Percentiles rank a stretch among this genome's conserved stretches.
Evolutionary conservation across 2,113 vertebrate species (phyloP).

Genomic region (Pseudorasbora parva): DNA sequence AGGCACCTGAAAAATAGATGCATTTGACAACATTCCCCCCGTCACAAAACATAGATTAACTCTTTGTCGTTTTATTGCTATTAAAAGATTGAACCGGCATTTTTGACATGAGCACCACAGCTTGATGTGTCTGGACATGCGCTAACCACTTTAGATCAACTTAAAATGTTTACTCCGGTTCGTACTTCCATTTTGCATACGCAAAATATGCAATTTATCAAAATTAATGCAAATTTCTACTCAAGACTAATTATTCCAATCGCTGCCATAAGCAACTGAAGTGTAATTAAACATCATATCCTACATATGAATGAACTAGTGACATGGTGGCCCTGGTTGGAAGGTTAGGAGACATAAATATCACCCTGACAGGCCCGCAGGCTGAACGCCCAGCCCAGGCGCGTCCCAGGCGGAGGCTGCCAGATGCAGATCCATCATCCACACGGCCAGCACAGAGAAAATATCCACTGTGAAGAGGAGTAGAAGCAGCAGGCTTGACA

Average conservation of each 20-base stretch:
- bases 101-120: background rate
- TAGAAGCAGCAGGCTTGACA: slow-evolving; percentile 18
- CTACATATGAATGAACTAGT: slow-evolving; percentile 20
- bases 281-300: slow-evolving; percentile 15
- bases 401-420: slow-evolving; percentile 29
- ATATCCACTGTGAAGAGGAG: slow-evolving; percentile 14
- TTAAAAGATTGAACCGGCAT: background rate
- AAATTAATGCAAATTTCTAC: background rate
- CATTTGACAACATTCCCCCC: background rate
- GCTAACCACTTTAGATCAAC: background rate
- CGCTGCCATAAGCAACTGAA: background rate
- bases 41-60: background rate
- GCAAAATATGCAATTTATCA: background rate
- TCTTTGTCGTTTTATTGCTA: background rate
- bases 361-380: slow-evolving; percentile 30
- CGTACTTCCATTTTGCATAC: background rate
- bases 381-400: slow-evolving; percentile 3
- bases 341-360: slow-evolving; percentile 41
- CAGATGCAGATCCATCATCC: slow-evolving; percentile 36
- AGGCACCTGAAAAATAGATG: background rate
- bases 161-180: background rate
- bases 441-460: background rate
- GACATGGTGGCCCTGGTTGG: slow-evolving; percentile 25
- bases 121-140: no score
- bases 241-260: background rate